Evolutionary conservation across 2,888 invertebrate genomes (phyloP), one percentile per base, ranked within the genome.

Genomic region (Saturnia pavonia): DNA sequence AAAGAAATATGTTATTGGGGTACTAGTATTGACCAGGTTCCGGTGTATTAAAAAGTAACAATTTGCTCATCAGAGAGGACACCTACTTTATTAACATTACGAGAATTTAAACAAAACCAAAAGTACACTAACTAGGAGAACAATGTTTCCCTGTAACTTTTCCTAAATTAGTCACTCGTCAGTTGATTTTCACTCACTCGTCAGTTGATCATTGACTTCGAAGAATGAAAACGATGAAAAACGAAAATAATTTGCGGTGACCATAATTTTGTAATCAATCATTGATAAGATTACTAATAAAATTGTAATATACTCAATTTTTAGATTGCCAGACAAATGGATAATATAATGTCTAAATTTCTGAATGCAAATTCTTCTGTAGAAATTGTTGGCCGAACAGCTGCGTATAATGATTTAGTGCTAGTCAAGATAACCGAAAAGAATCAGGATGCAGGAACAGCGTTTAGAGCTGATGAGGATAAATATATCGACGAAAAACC

Each of bases 331-430:
- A 14, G 74, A 1, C 85, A 88, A 71, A 72, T 91, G 51, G 66
- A 70, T 19, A 11, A 72, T 8, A 68, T 89, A 1, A 71, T 79
- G 27, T 51, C 73, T 0, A 70, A 76, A 1, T 84, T 87, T 69
- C 72, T 76, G 0, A 69, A 80, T 11, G 85, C 79, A 1, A 90
- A 89, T 40, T 78, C 85, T 40, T 82, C 85, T 0, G 22, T 81
- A 0, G 85, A 86, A 76, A 77, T 84, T 0, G 72, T 89, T 7
- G 89, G 86, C 0, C 85, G 85, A 0, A 91, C 92, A 1, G 79
- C 79, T 1, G 89, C 88, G 72, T 91, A 89, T 74, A 89, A 90
- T 16, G 86, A 92, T 19, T 87, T 93, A 19, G 73, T 91, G 0
- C 73, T 92, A 3, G 70, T 90, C 12, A 89, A 87, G 80, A 79